Conservation (phyloP, 2,113 vertebrate genomes). For the Syngnathoides biaculeatus region DNA sequence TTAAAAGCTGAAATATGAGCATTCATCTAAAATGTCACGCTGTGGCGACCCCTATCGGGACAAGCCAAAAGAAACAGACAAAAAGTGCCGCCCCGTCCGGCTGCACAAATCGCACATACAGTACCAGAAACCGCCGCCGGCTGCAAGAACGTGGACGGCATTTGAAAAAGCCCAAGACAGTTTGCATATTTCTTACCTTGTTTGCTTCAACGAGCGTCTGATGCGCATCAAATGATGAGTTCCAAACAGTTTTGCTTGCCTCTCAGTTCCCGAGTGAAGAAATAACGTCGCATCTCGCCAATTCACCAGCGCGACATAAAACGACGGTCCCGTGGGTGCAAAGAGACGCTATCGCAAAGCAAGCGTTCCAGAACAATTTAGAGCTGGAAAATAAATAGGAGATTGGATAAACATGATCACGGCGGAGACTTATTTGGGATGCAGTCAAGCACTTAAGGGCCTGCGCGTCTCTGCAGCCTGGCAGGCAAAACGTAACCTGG, state of each 20-base stretch:
- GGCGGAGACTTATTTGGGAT: conserved; percentile 38
- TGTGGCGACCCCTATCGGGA: no score
- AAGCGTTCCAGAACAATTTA: conserved; percentile 27
- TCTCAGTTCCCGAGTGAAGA: conserved; percentile 12
- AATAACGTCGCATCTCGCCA: conserved; percentile 29
- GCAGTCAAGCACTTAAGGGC: conserved; percentile 37
- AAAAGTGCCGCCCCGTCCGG: no score
- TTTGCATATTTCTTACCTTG: neutral
- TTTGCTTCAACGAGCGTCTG: neutral
- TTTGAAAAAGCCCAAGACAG: neutral
- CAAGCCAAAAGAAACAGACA: no score
- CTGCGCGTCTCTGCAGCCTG: conserved; percentile 29
- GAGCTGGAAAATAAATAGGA: conserved; percentile 4
- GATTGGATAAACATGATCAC: conserved; percentile 12
- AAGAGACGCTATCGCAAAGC: conserved; percentile 17
- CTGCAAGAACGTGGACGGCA: no score
- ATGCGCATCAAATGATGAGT: conserved; percentile 20
- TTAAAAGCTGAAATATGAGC: no score
- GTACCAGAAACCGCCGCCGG: no score
- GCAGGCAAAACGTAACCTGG: conserved; percentile 32
- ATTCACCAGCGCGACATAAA: conserved; percentile 25
- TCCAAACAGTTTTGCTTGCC: conserved; percentile 25
- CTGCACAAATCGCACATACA: no score
- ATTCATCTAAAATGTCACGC: no score
- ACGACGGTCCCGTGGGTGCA: conserved; percentile 18